These are phyloP conservation scores for Cherax destructor DNA, from an alignment of 1,140 invertebrate species.

Conservation along the genomic window DNA sequence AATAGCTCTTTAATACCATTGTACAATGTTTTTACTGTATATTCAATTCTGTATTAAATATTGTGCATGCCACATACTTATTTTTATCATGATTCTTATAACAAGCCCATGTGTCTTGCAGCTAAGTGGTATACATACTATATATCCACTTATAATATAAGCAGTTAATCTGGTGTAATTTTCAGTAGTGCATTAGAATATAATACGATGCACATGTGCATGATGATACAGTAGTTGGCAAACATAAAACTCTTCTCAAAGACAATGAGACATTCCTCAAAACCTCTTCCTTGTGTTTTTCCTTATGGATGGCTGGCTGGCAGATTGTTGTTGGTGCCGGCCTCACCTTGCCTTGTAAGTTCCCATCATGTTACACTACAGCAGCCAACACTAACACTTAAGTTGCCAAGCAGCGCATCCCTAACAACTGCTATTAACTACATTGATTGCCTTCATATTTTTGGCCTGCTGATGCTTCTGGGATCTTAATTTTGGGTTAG, in stretches of 20 bases:
- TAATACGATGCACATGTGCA: conserved; percentile 1
- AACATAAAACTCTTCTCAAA: background rate
- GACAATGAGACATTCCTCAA: conserved; percentile 22
- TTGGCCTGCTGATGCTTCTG: background rate
- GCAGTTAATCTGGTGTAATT: background rate
- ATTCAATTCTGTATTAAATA: background rate
- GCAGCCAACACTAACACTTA: conserved; percentile 40
- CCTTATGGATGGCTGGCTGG: conserved; percentile 45
- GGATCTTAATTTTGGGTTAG: background rate
- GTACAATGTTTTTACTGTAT: background rate
- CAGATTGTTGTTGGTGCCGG: conserved; percentile 25
- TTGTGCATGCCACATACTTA: background rate
- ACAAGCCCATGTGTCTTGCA: background rate
- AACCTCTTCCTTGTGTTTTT: conserved; percentile 23
- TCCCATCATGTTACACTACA: conserved; percentile 36
- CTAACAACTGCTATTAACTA: background rate
- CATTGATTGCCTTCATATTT: background rate
- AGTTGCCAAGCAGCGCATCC: no score
- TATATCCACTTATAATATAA: background rate
- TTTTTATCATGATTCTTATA: no score
- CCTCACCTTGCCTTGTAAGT: conserved; percentile 45
- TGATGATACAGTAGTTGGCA: conserved; percentile 19
- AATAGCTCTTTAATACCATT: background rate
- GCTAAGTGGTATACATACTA: background rate
- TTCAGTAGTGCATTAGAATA: background rate